Evolutionary conservation across 2,888 invertebrate genomes (phyloP).

Genomic region (Phasia obesa): DNA sequence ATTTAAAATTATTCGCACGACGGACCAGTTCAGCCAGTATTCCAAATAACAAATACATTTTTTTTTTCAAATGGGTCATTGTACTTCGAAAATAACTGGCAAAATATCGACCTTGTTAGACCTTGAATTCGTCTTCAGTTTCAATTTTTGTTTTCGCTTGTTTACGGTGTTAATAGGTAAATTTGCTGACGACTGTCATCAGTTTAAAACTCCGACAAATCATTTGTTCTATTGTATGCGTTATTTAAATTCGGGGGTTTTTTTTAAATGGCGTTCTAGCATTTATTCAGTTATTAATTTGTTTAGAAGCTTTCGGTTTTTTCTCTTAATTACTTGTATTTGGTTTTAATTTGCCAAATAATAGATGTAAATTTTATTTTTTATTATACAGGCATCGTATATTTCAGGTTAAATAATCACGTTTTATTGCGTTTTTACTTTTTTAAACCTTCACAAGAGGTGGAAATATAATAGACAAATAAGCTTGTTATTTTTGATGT

Average conservation of each 20-base stretch:
- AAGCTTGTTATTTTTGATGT: too few species aligned
- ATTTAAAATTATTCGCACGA: slow-evolving; percentile 37
- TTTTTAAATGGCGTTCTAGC: slow-evolving; percentile 45
- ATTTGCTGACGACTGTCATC: slow-evolving; percentile 13
- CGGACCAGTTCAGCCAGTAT: slow-evolving; percentile 49
- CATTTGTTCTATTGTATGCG: slow-evolving; percentile 47
- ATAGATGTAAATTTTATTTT: slow-evolving; percentile 23
- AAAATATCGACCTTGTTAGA: slow-evolving; percentile 80
- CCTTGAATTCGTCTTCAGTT: slow-evolving; percentile 75
- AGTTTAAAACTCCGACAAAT: not conserved
- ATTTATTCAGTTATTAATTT: not conserved
- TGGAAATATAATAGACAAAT: not conserved
- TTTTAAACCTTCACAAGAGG: not conserved
- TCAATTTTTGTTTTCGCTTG: slow-evolving; percentile 43
- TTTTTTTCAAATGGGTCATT: slow-evolving; percentile 78
- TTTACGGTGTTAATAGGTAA: slow-evolving; percentile 65
- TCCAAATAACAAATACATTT: not conserved
- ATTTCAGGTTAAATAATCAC: not conserved
- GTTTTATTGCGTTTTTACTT: not conserved
- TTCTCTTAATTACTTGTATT: slow-evolving; percentile 40
- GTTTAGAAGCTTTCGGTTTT: slow-evolving; percentile 1
- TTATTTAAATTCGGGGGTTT: slow-evolving; percentile 21
- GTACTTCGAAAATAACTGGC: slow-evolving; percentile 76
- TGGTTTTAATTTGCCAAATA: slow-evolving; percentile 61
- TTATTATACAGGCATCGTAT: not conserved